Base-by-base conservation (phyloP, 2,888 invertebrate species). In the Gnatocerus cornutus region DNA sequence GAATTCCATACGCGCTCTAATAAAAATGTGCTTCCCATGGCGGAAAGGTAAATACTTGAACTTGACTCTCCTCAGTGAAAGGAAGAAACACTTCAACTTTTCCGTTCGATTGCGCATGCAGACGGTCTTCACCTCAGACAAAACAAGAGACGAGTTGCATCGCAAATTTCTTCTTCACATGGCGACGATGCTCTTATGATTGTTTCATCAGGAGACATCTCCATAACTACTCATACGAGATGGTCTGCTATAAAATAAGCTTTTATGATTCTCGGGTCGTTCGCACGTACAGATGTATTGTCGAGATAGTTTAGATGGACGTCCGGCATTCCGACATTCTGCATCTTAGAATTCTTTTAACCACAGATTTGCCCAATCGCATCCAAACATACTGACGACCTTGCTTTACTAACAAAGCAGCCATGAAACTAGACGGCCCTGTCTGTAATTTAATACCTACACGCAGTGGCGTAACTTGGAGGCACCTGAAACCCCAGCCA, bases 261-360 rank as follows among this genome's bases (percentile, higher is more conserved):
- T 69, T 69, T 64, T 69, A 69, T 64, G 55, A 55, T 27, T 41
- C 29, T 46, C 48, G 59, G 61, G 55, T 59, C 65, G 65, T 65
- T 69, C 65, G 43, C 58, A 69, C 61, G 61, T 50, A 69, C 52
- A 65, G 65, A 69, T 65, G 50, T 69, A 69, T 53, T 59, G 65
- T 65, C n/a, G 46, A 59, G 65, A 59, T 69, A 61, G 61, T 46
- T 55, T 14, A 65, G 63, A 64, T 64, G 52, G 64, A 69, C 58
- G 58, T 64, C 69, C 55, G 30, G 33, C 64, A 53, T 64, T 64
- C 64, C 64, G 14, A 45, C 53, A 52, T 63, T 21, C 29, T 63
- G 53, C 64, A 64, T 53, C 30, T n/a, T 53, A 45, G 27, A 33
- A 64, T 41, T 41, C 41, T 41, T 37, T 43, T 56, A 16, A 12